Evolutionary conservation across 2,888 invertebrate species (phyloP).

Genomic region (Emmelina monodactyla): DNA sequence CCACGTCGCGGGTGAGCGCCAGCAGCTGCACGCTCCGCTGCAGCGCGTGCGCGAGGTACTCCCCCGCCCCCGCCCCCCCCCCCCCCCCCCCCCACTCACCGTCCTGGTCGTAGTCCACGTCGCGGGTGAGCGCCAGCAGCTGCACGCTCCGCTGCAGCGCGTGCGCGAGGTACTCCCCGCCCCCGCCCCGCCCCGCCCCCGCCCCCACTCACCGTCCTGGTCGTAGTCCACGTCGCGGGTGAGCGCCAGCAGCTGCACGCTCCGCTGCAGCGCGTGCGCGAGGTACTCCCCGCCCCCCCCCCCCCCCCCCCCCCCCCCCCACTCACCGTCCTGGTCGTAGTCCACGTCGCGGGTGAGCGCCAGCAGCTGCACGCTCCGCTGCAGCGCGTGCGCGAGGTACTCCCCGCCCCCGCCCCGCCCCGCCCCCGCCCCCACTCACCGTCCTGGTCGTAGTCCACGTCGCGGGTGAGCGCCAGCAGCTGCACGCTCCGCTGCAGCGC

Average conservation of each 20-base stretch:
- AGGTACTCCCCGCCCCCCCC: neutral
- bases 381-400: neutral
- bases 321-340: neutral
- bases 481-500: neutral
- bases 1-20: neutral
- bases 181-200: neutral
- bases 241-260: neutral
- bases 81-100: neutral
- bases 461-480: neutral
- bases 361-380: neutral
- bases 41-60: neutral
- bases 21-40: conserved; percentile 9
- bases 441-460: neutral
- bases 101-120: neutral
- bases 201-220: neutral
- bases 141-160: neutral
- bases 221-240: neutral
- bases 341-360: neutral
- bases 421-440: neutral
- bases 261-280: neutral
- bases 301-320: neutral
- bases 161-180: neutral
- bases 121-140: neutral
- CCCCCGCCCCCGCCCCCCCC: neutral
- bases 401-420: neutral